Evolutionary conservation across 2,113 vertebrate species (phyloP), one percentile per base, ranked within the genome.

Genomic region (Oxyura jamaicensis): DNA sequence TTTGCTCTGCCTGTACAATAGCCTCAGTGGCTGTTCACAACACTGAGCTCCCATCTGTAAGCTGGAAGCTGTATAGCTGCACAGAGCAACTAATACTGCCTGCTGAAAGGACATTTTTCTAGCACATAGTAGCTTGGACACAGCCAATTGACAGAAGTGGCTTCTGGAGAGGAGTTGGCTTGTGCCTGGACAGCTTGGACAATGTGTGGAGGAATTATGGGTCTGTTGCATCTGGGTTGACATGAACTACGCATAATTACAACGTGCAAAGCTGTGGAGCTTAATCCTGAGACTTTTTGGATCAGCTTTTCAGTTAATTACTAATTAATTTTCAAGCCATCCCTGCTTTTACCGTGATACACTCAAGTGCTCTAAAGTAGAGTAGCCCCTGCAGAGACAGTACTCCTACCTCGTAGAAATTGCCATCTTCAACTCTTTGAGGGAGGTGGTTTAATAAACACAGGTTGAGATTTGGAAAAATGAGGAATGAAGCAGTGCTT

Each of bases 201-300:
- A 55, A 1, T 1, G 2, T 3, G 7, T 44, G 52, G 17, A 75
- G 52, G 74, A 78, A 13, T 0, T 36, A 15, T 0, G 29, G 26
- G 14, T 48, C 78, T 66, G 8, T 39, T 60, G 10, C 26, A 10
- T 60, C 62, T 36, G 15, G n/a, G 10, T 55, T 63, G 68, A 55
- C 36, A 1, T 29, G 63, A 81, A 44, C 15, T 55, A 31, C 10
- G 0, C 0, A 0, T 59, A 36, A 46, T n/a, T 59, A 13, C 11
- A 60, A 1, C 1, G 0, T 19, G 28, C 14, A 69, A 15, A 86
- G 33, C 48, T 42, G 31, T 41, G 50, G 35, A 52, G 58, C 56
- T 90, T 65, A 66, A 44, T 79, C 35, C 33, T 42, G 28, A 55
- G 56, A 39, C 66, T 15, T 25, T 20, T 22, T 35, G 56, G 35